phyloP scores from a whole-genome alignment of 2,113 vertebrate species.

The Phyllopteryx taeniolatus region DNA sequence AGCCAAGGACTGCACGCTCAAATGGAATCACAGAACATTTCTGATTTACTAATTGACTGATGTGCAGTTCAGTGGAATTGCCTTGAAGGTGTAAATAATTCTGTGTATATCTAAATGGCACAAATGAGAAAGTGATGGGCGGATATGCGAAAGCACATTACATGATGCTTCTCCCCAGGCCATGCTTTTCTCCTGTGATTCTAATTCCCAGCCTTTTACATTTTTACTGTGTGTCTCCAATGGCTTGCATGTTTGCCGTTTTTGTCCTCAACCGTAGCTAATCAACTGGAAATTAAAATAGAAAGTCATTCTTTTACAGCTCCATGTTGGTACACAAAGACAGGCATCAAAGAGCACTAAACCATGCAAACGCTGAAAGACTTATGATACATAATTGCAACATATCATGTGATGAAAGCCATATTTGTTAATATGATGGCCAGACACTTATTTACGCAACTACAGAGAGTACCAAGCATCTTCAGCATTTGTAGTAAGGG shows the following conservation, averaged over 20 bases:
- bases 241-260: slow-evolving; percentile 52
- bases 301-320: slow-evolving; percentile 53
- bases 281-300: slow-evolving; percentile 67
- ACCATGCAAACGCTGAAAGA: slow-evolving; percentile 27
- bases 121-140: slow-evolving; percentile 54
- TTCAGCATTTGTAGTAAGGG: not conserved
- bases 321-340: slow-evolving; percentile 31
- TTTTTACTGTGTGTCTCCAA: slow-evolving; percentile 47
- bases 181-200: slow-evolving; percentile 60
- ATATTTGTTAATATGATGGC: not conserved
- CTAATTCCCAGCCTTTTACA: slow-evolving; percentile 55
- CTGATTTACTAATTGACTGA: slow-evolving; percentile 99
- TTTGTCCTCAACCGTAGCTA: slow-evolving; percentile 62
- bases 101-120: slow-evolving; percentile 84
- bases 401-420: not conserved
- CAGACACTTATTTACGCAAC: not conserved
- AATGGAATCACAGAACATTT: slow-evolving; percentile 99
- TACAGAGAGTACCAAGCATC: not conserved
- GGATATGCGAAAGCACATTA: slow-evolving; percentile 66
- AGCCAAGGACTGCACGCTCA: slow-evolving; percentile 90
- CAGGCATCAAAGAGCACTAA: slow-evolving; percentile 46
- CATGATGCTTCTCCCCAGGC: slow-evolving; percentile 54
- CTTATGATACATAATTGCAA: slow-evolving; percentile 38
- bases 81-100: slow-evolving; percentile 99
- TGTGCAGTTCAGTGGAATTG: slow-evolving; percentile 92